phyloP scores from a whole-genome alignment of 2,113 vertebrate genomes.

The Dermatemys mawii region DNA sequence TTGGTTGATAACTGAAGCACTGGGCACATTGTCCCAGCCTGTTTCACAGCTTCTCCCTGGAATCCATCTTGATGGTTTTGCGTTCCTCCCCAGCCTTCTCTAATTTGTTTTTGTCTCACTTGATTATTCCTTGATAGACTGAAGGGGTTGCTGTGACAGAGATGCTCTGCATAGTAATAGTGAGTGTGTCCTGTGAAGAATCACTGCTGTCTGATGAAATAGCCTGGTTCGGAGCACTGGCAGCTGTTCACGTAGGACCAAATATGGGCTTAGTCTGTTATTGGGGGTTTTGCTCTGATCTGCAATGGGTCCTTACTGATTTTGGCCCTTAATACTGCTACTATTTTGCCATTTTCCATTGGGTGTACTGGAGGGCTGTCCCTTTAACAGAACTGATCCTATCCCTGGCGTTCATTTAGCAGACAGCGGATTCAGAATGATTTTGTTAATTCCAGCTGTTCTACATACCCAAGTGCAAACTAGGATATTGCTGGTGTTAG shows the following conservation, averaged over 20 bases:
- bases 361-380: accelerated
- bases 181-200: neutral
- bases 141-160: accelerated
- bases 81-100: neutral
- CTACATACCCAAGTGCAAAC: neutral
- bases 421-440: neutral
- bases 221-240: accelerated
- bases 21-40: accelerated
- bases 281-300: accelerated
- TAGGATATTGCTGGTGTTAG: neutral
- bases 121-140: neutral
- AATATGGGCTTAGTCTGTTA: accelerated
- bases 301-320: neutral
- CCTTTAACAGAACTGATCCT: neutral
- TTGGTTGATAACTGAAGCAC: neutral
- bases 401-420: accelerated
- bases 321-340: neutral
- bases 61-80: neutral
- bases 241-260: accelerated
- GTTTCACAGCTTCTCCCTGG: neutral
- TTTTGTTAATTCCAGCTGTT: neutral
- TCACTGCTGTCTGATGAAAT: neutral
- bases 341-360: accelerated
- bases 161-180: accelerated
- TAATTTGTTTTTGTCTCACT: neutral